Evolutionary conservation across 1,140 invertebrate species (phyloP).

Genomic region (Vanessa atalanta): DNA sequence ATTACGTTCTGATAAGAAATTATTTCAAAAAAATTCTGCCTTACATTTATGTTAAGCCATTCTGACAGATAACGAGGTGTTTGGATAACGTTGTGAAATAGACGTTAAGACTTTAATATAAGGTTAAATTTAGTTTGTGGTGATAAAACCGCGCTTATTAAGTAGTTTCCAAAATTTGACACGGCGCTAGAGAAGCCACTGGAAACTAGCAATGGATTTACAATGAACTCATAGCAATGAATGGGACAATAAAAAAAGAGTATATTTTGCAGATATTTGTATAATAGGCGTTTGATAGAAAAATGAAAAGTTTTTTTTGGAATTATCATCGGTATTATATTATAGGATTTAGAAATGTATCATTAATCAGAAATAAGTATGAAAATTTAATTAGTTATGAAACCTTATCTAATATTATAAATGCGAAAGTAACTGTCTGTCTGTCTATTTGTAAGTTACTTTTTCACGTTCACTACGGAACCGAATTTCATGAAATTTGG

Average conservation of each 20-base stretch:
- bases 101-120: conserved; percentile 36
- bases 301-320: no score
- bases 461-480: no score
- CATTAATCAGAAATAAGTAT: no score
- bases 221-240: conserved; percentile 52
- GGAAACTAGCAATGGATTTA: conserved; percentile 57
- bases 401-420: no score
- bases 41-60: conserved; percentile 59
- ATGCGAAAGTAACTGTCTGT: no score
- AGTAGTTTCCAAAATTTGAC: conserved; percentile 74
- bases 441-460: no score
- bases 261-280: neutral
- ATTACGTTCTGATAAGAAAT: conserved; percentile 10
- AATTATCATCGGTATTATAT: no score
- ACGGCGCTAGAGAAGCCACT: conserved; percentile 65
- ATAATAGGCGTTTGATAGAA: no score
- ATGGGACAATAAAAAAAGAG: conserved; percentile 40
- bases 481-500: no score
- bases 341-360: no score
- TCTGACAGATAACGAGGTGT: conserved; percentile 62
- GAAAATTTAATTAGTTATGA: no score
- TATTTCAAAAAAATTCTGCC: conserved; percentile 28
- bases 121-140: conserved; percentile 36
- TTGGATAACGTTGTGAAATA: conserved; percentile 41
- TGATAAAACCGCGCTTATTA: conserved; percentile 51